Percentiles rank a stretch among this genome's conserved stretches.
Conservation (phyloP, 2,888 invertebrate genomes). For the Tiliacea aurago region DNA sequence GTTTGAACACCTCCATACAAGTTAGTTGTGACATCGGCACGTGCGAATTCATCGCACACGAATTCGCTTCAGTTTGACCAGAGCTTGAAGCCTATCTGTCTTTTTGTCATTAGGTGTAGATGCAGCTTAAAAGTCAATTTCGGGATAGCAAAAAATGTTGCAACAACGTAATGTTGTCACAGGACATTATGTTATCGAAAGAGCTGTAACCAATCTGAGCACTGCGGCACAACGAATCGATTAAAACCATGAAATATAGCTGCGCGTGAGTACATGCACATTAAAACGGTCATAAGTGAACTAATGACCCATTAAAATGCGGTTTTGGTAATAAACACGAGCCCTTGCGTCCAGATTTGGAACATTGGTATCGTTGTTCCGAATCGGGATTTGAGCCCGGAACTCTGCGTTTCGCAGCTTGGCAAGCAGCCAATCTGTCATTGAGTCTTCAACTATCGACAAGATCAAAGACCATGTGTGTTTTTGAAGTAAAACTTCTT, state of each 20-base stretch:
- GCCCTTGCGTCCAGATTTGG: conserved; percentile 33
- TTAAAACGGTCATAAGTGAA: conserved; percentile 31
- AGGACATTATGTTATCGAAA: neutral
- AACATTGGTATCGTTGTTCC: conserved; percentile 42
- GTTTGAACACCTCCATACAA: neutral
- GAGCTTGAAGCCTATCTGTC: neutral
- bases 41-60: too few relatives aligned
- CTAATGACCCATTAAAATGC: conserved; percentile 32
- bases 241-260: conserved; percentile 5
- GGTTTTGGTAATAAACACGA: conserved; percentile 27
- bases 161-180: neutral
- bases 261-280: conserved; percentile 7
- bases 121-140: neutral
- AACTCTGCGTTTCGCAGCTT: conserved; percentile 34
- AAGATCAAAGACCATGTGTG: conserved; percentile 39
- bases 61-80: neutral
- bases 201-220: neutral
- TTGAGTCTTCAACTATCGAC: conserved; percentile 10
- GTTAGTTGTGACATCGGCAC: neutral
- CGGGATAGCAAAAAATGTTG: neutral
- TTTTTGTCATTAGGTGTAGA: neutral
- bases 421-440: conserved; percentile 45
- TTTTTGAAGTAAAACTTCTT: too few relatives aligned
- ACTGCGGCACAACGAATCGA: neutral
- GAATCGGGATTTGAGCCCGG: conserved; percentile 49